Evolutionary conservation across 2,113 vertebrate genomes (phyloP), one percentile per base, ranked within the genome.

Genomic region (Capra hircus): DNA sequence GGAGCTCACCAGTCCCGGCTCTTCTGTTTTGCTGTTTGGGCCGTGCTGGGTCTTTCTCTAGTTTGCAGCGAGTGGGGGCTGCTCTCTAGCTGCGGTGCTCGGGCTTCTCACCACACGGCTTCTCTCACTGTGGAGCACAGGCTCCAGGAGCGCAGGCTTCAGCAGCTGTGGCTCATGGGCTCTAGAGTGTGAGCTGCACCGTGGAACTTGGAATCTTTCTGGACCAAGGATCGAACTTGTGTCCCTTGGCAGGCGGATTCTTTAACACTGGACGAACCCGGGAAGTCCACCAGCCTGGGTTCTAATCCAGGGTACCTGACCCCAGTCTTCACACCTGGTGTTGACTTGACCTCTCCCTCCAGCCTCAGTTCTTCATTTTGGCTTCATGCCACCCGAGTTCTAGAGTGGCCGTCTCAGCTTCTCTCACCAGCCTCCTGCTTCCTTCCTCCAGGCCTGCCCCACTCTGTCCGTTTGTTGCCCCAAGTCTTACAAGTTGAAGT

Each of bases 61-160:
- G 40, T 15, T 13, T 77, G 40, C 71, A 77, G 71, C 0, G 1
- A 27, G 71, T 27, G 3, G 40, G 19, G 40, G 71, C 40, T 7
- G 1, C 40, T 77, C 23, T 77, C 12, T 4, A 14, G 23, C 7
- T 77, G 21, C 0, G 9, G 36, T 7, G 36, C 67, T 25, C 0
- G 1, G 36, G 36, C 71, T 43, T 43, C 36, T 43, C 36, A 77
- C 6, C 1, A 3, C 71, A 2, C 2, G 12, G 71, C 71, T 25
- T 43, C 71, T 77, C 40, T 27, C 23, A 0, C 23, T 43, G 71
- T 25, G 71, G 23, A 43, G 40, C 40, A 27, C 36, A 15, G 23
- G 6, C 40, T 27, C 6, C 14, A 7, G 71, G 71, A 2, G 1
- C 0, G 6, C 3, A 3, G 71, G 40, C 71, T 77, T 77, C 40